Evolutionary conservation across 2,888 invertebrate species (phyloP).

Genomic region (Cheilosia scutellata): DNA sequence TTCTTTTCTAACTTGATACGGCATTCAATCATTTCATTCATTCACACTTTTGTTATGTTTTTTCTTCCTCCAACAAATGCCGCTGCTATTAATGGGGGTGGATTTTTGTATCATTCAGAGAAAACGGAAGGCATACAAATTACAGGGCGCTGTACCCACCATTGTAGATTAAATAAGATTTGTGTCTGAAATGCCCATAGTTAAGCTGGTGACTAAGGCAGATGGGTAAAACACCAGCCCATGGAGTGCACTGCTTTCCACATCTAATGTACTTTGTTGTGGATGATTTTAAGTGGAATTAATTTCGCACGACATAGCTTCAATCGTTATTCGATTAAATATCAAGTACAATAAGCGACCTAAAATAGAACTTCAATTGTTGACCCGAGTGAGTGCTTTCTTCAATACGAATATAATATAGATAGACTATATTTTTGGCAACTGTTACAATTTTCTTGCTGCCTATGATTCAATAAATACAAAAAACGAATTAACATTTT

Average conservation of each 20-base stretch:
- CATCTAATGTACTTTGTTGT: slow-evolving; percentile 70
- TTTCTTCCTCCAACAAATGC: slow-evolving; percentile 43
- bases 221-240: slow-evolving; percentile 72
- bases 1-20: slow-evolving; percentile 54
- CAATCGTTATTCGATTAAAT: slow-evolving; percentile 83
- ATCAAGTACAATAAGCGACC: slow-evolving; percentile 79
- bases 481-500: slow-evolving; percentile 42
- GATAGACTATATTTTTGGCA: slow-evolving; percentile 30
- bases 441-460: slow-evolving; percentile 69
- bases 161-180: slow-evolving; percentile 75
- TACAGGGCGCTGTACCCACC: slow-evolving; percentile 44
- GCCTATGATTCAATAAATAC: slow-evolving; percentile 42
- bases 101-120: slow-evolving; percentile 56
- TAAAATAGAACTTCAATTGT: slow-evolving; percentile 72
- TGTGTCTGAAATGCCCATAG: slow-evolving; percentile 73
- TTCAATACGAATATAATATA: slow-evolving; percentile 53
- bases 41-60: slow-evolving; percentile 73
- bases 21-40: slow-evolving; percentile 70
- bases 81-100: slow-evolving; percentile 59
- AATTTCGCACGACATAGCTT: slow-evolving; percentile 78
- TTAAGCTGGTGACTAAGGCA: slow-evolving; percentile 71
- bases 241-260: slow-evolving; percentile 58
- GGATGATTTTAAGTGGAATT: slow-evolving; percentile 77
- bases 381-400: slow-evolving; percentile 60
- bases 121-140: slow-evolving; percentile 68